Conservation (phyloP, 1,140 invertebrate species). For the Zaprionus camerounensis region DNA sequence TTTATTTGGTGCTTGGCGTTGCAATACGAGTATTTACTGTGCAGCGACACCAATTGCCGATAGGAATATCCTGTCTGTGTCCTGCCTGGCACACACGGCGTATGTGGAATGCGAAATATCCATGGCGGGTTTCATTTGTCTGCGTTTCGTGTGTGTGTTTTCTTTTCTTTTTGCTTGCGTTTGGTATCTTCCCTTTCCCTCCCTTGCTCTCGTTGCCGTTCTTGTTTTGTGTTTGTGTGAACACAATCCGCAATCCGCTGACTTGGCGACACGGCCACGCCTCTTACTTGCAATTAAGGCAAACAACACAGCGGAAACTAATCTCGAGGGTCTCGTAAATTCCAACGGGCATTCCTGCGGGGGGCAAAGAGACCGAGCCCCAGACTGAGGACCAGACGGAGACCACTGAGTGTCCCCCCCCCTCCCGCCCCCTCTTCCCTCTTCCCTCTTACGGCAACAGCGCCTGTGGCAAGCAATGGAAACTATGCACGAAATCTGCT, state of each 20-base stretch:
- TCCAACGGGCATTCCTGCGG: conserved; percentile 73
- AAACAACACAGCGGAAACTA: conserved; percentile 72
- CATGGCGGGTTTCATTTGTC: conserved; percentile 1
- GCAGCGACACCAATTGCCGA: conserved; percentile 65
- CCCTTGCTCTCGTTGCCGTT: not conserved
- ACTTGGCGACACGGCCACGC: conserved; percentile 70
- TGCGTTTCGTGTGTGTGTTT: not conserved
- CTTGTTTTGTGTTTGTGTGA: conserved; percentile 12
- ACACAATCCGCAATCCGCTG: conserved; percentile 54
- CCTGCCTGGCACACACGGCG: conserved; percentile 32
- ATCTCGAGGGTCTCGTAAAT: conserved; percentile 78
- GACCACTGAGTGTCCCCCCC: not conserved
- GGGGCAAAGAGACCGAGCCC: conserved; percentile 28
- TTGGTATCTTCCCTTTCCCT: not conserved
- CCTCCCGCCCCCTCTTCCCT: no score
- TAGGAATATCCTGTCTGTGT: conserved; percentile 12
- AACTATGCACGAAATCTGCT: conserved; percentile 74
- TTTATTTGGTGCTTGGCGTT: conserved; percentile 67
- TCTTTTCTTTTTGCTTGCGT: not conserved
- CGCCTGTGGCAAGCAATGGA: conserved; percentile 59
- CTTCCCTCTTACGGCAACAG: not conserved
- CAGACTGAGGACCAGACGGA: conserved; percentile 34
- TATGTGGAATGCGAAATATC: conserved; percentile 59
- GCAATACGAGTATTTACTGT: conserved; percentile 67
- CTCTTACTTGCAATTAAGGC: conserved; percentile 70